A percentile compares a stretch with the other conserved stretches of the same genome.
Evolutionary conservation across 2,113 vertebrate genomes (phyloP).

Genomic region (Marcusenius ussheri): DNA sequence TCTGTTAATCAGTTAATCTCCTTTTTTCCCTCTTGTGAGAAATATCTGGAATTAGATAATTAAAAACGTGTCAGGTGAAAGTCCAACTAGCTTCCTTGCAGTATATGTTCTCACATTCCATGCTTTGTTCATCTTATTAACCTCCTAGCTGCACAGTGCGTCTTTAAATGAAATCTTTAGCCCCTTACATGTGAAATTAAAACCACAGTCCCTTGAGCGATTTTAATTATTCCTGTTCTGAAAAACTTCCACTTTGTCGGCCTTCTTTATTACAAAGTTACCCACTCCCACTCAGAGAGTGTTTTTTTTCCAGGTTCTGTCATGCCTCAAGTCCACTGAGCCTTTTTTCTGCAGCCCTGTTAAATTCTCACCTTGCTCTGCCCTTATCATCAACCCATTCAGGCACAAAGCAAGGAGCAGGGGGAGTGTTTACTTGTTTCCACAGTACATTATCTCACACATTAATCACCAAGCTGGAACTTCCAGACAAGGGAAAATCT

Average conservation of each 20-base stretch:
- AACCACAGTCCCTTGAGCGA: constrained; percentile 72
- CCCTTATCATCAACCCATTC: constrained; percentile 99
- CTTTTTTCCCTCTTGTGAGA: constrained; percentile 47
- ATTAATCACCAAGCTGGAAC: constrained; percentile 99
- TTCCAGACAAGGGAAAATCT: constrained; percentile 97
- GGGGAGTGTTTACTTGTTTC: constrained; percentile 99
- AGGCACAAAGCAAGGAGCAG: constrained; percentile 98
- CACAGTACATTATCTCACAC: constrained; percentile 99
- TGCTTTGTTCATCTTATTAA: constrained; percentile 75
- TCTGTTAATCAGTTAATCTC: constrained; percentile 68
- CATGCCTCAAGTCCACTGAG: constrained; percentile 66
- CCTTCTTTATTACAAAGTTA: constrained; percentile 38
- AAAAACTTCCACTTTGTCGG: constrained; percentile 49
- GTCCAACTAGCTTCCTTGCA: constrained; percentile 61
- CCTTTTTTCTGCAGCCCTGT: constrained; percentile 68
- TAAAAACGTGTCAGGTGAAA: constrained; percentile 76
- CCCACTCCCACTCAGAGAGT: constrained; percentile 51
- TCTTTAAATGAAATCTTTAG: constrained; percentile 79
- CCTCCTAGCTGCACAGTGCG: constrained; percentile 63
- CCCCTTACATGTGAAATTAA: constrained; percentile 77
- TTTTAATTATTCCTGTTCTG: constrained; percentile 74
- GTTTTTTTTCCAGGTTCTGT: constrained; percentile 60
- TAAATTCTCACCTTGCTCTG: constrained; percentile 99
- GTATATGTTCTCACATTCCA: constrained; percentile 67
- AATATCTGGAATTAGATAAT: constrained; percentile 67